Evolutionary conservation across 2,888 invertebrate species (phyloP).

Genomic region (Plebejus anna): DNA sequence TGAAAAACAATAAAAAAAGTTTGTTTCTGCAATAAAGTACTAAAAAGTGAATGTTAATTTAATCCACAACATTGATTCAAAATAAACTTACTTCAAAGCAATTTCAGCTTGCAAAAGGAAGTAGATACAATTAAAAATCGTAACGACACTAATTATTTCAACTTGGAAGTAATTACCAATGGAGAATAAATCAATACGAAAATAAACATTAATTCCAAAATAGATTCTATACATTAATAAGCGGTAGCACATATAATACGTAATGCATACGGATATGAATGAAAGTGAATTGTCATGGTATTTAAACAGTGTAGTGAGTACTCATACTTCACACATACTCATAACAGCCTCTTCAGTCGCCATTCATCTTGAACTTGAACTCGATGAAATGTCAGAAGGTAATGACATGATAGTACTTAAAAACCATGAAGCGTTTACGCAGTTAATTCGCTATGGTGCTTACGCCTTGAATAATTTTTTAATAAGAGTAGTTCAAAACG

Average conservation of each 20-base stretch:
- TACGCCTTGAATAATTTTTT: background rate
- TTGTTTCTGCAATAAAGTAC: background rate
- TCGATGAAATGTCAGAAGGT: slow-evolving; percentile 20
- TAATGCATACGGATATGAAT: slow-evolving; percentile 47
- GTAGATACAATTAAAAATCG: background rate
- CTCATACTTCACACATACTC: slow-evolving; percentile 35
- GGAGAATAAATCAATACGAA: background rate
- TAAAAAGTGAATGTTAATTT: too few species aligned
- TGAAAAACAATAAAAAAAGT: too few species aligned
- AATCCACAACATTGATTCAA: background rate
- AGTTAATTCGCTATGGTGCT: background rate
- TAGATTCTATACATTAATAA: slow-evolving; percentile 31
- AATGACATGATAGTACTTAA: slow-evolving; percentile 5
- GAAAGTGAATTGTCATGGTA: slow-evolving; percentile 64
- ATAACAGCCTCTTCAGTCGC: slow-evolving; percentile 24
- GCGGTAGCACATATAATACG: slow-evolving; percentile 30
- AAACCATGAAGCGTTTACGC: background rate
- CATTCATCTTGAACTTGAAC: slow-evolving; percentile 73
- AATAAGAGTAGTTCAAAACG: too few species aligned
- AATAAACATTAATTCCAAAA: slow-evolving; percentile 20
- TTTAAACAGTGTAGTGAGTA: slow-evolving; percentile 53
- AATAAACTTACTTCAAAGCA: background rate
- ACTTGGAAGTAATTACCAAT: background rate
- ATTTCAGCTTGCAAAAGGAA: background rate
- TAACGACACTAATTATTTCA: background rate